Base-by-base conservation (phyloP, 1,140 invertebrate genomes). In the Nasonia longicornis region DNA sequence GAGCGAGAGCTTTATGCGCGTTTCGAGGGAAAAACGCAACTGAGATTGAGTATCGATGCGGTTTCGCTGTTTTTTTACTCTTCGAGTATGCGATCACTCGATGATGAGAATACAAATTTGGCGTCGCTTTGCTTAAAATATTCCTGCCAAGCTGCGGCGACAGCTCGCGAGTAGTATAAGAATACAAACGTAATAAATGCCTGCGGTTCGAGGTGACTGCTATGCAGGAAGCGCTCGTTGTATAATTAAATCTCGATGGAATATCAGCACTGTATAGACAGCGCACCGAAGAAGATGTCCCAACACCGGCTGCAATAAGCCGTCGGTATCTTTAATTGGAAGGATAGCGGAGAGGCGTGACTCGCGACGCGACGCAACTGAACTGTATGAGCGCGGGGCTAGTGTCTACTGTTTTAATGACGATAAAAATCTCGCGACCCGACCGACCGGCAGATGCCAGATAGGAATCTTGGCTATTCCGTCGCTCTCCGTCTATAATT, bases 321-420 rank as follows among this genome's bases (percentile, higher is more conserved):
- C 73, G 77, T 82, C 73, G 81, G 77, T 82, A 82, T 76, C 77
- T 79, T 79, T 82, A 82, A 82, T 79, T 82, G 77, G 72, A 82
- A 79, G 77, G 77, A 78, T 82, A 82, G 48, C 42, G 42, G 77
- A 80, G 82, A 80, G 82, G 78, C 78, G 77, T 83, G 58, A 80
- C 73, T 82, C 45, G 67, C 58, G 52, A 74, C 71, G 35, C 70
- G 52, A 74, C 71, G 52, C 70, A 79, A 75, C 76, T 66, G 76
- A 79, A 79, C 81, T 67, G 16, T 52, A 77, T 71, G 70, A 52
- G 2, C 26, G 63, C 70, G 45, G 42, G 52, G 52, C 6, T 58
- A 58, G 70, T 79, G 45, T 82, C 77, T 75, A 79, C 72, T 79
- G 77, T 82, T 82, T 79, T 82, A 74, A 82, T 69, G 72, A 82